These are phyloP conservation scores for Athripsodes cinereus DNA, from an alignment of 2,888 invertebrate genomes.

Conservation along the genomic window DNA sequence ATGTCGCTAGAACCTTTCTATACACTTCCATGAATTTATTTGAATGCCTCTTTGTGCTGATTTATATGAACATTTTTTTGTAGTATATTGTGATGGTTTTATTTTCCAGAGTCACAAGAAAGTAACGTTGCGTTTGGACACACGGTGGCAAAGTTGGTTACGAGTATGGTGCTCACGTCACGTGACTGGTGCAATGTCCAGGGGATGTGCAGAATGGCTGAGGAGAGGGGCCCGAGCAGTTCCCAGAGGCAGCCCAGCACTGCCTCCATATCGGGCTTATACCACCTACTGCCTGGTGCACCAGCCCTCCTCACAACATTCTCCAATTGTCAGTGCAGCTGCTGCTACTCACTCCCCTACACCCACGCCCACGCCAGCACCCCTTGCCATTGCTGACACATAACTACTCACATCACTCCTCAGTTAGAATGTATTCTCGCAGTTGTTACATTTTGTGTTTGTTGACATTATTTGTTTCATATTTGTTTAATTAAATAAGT, in stretches of 20 bases:
- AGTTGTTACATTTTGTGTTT: too few relatives aligned
- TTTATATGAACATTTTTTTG: constrained; percentile 5
- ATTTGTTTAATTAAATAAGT: too few relatives aligned
- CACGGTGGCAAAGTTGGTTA: constrained; percentile 36
- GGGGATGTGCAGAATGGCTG: constrained; percentile 22
- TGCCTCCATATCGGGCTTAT: constrained; percentile 23
- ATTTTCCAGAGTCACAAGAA: constrained; percentile 31
- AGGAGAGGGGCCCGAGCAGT: constrained; percentile 17
- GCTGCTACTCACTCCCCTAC: background rate
- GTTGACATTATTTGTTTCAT: too few relatives aligned
- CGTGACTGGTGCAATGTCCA: constrained; percentile 20
- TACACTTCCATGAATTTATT: too few relatives aligned
- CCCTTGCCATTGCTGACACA: too few relatives aligned
- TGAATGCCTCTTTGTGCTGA: too few relatives aligned
- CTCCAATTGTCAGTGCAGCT: background rate
- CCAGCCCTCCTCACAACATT: background rate
- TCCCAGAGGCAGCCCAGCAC: constrained; percentile 10
- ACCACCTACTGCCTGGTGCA: constrained; percentile 17
- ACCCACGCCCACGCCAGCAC: constrained; percentile 1
- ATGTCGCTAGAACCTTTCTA: too few relatives aligned
- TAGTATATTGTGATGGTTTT: too few relatives aligned
- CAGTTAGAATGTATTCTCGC: too few relatives aligned
- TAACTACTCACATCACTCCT: too few relatives aligned
- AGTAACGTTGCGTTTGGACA: constrained; percentile 38
- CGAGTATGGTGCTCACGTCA: constrained; percentile 34